Evolutionary conservation across 2,888 invertebrate species (phyloP).

Genomic region (Torymus texanus): DNA sequence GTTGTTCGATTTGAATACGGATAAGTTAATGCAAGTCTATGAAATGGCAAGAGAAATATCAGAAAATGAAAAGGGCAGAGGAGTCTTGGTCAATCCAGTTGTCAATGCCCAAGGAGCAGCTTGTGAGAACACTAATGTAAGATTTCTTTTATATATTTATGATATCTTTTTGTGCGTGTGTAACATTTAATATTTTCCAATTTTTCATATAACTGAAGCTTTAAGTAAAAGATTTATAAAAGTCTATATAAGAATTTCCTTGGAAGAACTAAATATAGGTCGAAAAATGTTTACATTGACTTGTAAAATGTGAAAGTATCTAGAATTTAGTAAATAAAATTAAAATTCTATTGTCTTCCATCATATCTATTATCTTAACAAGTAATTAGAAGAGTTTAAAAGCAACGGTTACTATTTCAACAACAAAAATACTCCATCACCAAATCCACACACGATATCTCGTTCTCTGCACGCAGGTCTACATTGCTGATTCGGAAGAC

Average conservation of each 20-base stretch:
- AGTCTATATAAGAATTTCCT: no score
- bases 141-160: background rate
- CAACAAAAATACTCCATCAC: no score
- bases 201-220: background rate
- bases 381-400: no score
- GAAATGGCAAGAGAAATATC: background rate
- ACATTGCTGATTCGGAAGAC: constrained; percentile 38
- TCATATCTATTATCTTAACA: no score
- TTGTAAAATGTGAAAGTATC: no score
- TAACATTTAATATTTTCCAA: background rate
- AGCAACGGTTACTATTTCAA: no score
- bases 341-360: no score
- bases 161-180: background rate
- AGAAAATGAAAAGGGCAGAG: background rate
- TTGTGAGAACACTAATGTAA: background rate
- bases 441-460: no score
- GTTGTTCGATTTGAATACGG: constrained; percentile 10
- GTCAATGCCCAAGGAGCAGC: background rate
- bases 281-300: no score
- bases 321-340: no score
- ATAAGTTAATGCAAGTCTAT: background rate
- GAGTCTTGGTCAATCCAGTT: background rate
- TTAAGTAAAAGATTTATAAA: no score
- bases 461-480: background rate
- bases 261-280: no score